phyloP scores from a whole-genome alignment of 1,140 invertebrate species.

The Drosophila azteca region DNA sequence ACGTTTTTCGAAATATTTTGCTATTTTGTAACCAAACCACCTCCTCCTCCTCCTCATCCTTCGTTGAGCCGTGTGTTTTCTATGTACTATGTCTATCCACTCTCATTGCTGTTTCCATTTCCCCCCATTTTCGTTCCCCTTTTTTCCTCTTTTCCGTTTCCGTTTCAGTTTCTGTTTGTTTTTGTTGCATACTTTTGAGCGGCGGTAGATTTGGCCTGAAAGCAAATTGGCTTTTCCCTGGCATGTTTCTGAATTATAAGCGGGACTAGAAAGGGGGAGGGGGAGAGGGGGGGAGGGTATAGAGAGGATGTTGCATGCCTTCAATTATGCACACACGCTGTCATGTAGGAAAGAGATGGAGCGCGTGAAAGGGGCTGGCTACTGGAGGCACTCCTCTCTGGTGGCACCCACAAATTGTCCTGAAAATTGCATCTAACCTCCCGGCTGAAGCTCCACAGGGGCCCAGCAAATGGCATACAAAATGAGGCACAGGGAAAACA shows the following conservation, averaged over 20 bases:
- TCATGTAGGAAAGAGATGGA: constrained; percentile 20
- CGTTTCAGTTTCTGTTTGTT: constrained; percentile 7
- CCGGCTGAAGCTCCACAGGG: neutral
- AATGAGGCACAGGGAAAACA: constrained; percentile 27
- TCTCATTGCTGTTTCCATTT: constrained; percentile 1
- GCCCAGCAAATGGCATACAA: constrained; percentile 44
- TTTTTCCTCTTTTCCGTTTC: constrained; percentile 9
- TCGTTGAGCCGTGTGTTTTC: constrained; percentile 1
- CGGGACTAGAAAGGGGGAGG: neutral
- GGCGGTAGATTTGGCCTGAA: constrained; percentile 33
- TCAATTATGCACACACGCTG: constrained; percentile 63
- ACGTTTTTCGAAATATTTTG: constrained; percentile 64
- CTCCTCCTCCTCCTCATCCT: no score
- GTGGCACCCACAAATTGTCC: constrained; percentile 34
- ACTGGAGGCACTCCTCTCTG: no score
- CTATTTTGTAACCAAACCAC: constrained; percentile 32
- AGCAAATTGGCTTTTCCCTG: constrained; percentile 54
- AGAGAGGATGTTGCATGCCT: constrained; percentile 20
- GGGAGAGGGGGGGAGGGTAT: neutral
- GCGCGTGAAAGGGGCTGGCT: neutral
- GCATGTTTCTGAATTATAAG: constrained; percentile 53
- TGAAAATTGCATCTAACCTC: constrained; percentile 36
- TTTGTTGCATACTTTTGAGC: constrained; percentile 20
- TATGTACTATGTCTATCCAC: constrained; percentile 4
- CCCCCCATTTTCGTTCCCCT: constrained; percentile 15